Evolutionary conservation across 2,113 vertebrate genomes (phyloP).

Genomic region (Leucoraja erinaceus): DNA sequence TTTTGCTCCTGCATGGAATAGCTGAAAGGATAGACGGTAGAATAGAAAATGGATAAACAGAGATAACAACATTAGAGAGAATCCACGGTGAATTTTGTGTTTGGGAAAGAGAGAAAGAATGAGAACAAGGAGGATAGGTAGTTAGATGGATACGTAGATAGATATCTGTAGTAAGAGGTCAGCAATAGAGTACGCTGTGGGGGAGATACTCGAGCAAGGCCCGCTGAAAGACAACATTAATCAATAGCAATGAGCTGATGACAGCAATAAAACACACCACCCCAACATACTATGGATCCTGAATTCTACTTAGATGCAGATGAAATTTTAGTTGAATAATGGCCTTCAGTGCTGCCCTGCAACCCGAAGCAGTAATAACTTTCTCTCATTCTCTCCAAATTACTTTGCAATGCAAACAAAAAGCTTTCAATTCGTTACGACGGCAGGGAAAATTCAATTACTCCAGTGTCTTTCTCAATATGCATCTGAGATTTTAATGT

Average conservation of each 20-base stretch:
- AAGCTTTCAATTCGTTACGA: neutral
- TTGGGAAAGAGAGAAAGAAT: neutral
- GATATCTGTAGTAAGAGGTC: constrained; percentile 9
- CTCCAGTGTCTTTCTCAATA: neutral
- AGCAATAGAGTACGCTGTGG: constrained; percentile 32
- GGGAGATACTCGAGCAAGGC: constrained; percentile 21
- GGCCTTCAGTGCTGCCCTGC: neutral
- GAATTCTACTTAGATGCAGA: constrained; percentile 49
- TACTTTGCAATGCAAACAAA: neutral
- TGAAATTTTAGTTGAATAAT: constrained; percentile 43
- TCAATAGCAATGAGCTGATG: constrained; percentile 43
- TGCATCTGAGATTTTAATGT: neutral
- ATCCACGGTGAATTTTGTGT: neutral
- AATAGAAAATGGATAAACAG: neutral
- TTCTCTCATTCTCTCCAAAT: neutral
- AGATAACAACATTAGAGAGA: neutral
- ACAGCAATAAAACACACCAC: constrained; percentile 46
- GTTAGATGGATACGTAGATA: neutral
- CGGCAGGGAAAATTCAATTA: neutral
- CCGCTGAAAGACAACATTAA: constrained; percentile 46
- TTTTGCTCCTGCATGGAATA: constrained; percentile 8
- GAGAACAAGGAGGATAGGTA: neutral
- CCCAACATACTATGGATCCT: constrained; percentile 40
- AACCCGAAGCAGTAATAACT: no score
- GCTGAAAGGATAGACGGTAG: neutral